Evolutionary conservation across 2,888 invertebrate species (phyloP), one percentile per base, ranked within the genome.

Genomic region (Sminthurinus aureus): DNA sequence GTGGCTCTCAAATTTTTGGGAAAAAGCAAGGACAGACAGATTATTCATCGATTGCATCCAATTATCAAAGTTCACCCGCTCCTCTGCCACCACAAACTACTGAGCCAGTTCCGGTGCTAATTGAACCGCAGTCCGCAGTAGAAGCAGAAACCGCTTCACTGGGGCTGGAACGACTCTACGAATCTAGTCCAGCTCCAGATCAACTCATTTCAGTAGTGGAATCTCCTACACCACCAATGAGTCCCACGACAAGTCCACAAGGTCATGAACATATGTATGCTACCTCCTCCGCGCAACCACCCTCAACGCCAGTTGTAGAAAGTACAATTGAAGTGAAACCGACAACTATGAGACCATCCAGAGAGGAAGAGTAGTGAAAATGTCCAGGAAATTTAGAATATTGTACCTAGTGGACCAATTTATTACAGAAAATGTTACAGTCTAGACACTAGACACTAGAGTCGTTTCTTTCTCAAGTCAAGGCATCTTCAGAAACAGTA

Each of bases 241-340:
- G 66, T 52, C 85, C 85, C 2, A 85, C 85, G 0, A 22, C 82
- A 20, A 84, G 83, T 84, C 85, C 85, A 12, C n/a, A 77, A 18
- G 84, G 84, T 15, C 66, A 73, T 18, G 84, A 84, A 20, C 38
- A 77, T 38, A 83, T 38, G 38, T 38, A 4, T 38, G 22, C 81
- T 24, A 83, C 85, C 18, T 84, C 85, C 15, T 83, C 83, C 12
- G 78, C 79, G 1, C 77, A 85, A 81, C 81, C 85, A 64, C 83
- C 81, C 8, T 84, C 84, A 38, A 85, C 84, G 4, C 74, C 85
- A 11, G 85, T 83, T 22, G 83, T 85, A 2, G 85, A 85, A 75
- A 83, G 83, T 15, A 85, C 85, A 8, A 84, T 84, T 76, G 83
- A 84, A 76, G 82, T 83, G 26, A 84, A 83, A 58, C 83, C 85